Evolutionary conservation across 2,888 invertebrate genomes (phyloP), one percentile per base, ranked within the genome.

Genomic region (Caenorhabditis plicata): DNA sequence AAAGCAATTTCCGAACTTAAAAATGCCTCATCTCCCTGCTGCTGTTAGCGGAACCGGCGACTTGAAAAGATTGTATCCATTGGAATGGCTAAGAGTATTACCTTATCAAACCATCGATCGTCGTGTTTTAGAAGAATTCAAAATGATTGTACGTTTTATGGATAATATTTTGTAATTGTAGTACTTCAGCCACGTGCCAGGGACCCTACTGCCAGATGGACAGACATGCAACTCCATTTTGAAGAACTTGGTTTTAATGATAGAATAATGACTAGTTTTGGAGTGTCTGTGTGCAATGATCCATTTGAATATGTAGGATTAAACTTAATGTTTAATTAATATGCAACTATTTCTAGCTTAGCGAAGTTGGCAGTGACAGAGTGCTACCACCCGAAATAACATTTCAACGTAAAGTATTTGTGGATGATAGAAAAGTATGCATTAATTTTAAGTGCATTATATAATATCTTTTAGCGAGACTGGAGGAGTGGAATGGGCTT

Each of bases 371-470:
- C 5, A 55, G 51, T 13, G 61, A 54, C 25, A 33, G 61, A 35
- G 51, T 61, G 7, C 35, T 35, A 2, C 46, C 44, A 0, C 61
- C 61, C 15, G 41, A 20, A 2, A 43, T 61, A 25, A 39, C 29
- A 2, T 61, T 55, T 26, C 43, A 51, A 7, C 42, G 44, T 17
- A 46, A 47, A 9, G 61, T 61, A 17, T 44, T 38, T 19, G 61
- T 61, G 7, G 55, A 61, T 29, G 61, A 61, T 25, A 51, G 43
- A n/a, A 61, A 61, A 39, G 57, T 57, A 19, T 39, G 11, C 17
- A 8, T 5, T 19, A 41, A 29, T 22, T 51, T 39, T 5, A 15
- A 13, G n/a, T n/a, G n/a, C n/a, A n/a, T n/a, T n/a, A n/a, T n/a
- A n/a, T n/a, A 9, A n/a, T 7, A 15, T 36, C 11, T 50, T 50